A percentile compares a stretch with the other conserved stretches of the same genome.
These are phyloP conservation scores for Pomacea maculata DNA, from an alignment of 1,140 invertebrate species.

Conservation along the genomic window DNA sequence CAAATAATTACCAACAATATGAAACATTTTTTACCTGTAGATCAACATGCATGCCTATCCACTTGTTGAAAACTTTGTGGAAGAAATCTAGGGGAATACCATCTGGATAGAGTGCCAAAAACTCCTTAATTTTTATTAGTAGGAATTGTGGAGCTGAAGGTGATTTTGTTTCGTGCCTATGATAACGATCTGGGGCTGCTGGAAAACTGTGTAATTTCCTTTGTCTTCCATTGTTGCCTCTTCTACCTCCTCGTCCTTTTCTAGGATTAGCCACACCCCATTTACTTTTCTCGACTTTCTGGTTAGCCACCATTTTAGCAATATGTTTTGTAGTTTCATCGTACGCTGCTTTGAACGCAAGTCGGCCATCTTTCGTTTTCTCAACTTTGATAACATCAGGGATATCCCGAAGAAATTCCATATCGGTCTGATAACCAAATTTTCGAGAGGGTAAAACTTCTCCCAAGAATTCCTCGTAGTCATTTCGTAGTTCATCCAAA, in stretches of 20 bases:
- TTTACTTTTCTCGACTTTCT: conserved; percentile 49
- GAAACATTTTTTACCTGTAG: not conserved
- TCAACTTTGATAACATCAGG: conserved; percentile 42
- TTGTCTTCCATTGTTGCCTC: not conserved
- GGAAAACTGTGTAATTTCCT: conserved; percentile 27
- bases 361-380: conserved; percentile 28
- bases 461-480: conserved; percentile 49
- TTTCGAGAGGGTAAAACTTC: conserved; percentile 38
- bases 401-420: conserved; percentile 52
- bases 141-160: not conserved
- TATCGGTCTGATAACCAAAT: conserved; percentile 43
- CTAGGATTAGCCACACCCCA: conserved; percentile 7
- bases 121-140: not conserved
- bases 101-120: not conserved
- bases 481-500: conserved; percentile 42
- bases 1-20: too few species aligned
- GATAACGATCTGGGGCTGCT: conserved; percentile 1
- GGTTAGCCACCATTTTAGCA: conserved; percentile 50
- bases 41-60: not conserved
- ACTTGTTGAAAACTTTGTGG: not conserved
- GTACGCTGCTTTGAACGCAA: conserved; percentile 43
- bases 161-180: not conserved
- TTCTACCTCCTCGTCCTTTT: too few species aligned
- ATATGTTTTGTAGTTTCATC: conserved; percentile 53
- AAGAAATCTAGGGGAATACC: not conserved